Base-by-base conservation (phyloP, 2,113 vertebrate species). In the Typhlomys cinereus region DNA sequence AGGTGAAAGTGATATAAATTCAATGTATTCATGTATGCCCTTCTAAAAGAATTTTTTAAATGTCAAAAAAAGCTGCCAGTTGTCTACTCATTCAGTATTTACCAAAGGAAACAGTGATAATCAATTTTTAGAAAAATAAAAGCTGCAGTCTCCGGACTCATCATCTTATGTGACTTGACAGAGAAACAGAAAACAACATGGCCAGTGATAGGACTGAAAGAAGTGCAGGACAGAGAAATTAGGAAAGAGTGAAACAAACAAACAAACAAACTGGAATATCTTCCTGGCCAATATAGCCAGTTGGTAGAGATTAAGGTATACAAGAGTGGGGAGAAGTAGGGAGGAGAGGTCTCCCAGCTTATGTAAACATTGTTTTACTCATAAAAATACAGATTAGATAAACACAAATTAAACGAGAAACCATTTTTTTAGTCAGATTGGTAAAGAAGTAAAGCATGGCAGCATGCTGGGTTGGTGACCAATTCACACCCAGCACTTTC, bases 341-440 rank as follows among this genome's bases (percentile, higher is more conserved):
- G 17, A 39, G 20, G 29, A 4, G 4, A 59, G 5, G 18, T 50
- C 7, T 78, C 76, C 39, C 17, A 78, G 66, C 4, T 59, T 73
- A 71, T 64, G 17, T 76, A 62, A 81, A 80, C 31, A 41, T n/a
- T 3, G 2, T 82, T 91, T 92, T 82, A 80, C 18, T 85, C 34
- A 29, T 69, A 70, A 31, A 64, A 82, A 66, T 78, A 73, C 57
- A 89, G 18, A 80, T 88, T 83, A 64, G 86, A 57, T 85, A 75
- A 66, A 61, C 25, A 67, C 75, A 92, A 90, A 84, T 85, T 73
- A 81, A 94, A 86, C 36, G 11, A 90, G 73, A 75, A 62, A n/a
- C 29, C 36, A 57, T 85, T 79, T 88, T 85, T 48, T 76, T 36
- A 81, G 44, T n/a, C 50, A 64, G 46, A 34, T 64, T 66, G 57